Evolutionary conservation across 2,113 vertebrate genomes (phyloP).

Genomic region (Crotalus viridis): DNA sequence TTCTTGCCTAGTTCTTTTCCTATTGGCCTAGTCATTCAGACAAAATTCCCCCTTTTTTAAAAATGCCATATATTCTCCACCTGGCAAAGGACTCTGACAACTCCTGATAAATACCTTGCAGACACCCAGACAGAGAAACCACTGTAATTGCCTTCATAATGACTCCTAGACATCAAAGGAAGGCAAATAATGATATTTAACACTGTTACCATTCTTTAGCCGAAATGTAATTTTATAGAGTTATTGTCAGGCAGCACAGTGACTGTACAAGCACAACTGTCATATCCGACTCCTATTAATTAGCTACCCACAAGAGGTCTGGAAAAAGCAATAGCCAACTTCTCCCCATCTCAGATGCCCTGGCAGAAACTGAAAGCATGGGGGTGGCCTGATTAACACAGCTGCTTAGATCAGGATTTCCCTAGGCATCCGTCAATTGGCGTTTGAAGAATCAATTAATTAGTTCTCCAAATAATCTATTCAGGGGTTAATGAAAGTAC

Average conservation of each 20-base stretch:
- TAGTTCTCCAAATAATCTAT: conserved; percentile 82
- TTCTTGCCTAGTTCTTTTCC: conserved; percentile 65
- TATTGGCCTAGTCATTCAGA: conserved; percentile 71
- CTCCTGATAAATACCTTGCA: conserved; percentile 80
- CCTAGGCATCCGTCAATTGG: conserved; percentile 76
- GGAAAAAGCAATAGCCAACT: conserved; percentile 73
- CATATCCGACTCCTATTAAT: conserved; percentile 81
- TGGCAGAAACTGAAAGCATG: conserved; percentile 71
- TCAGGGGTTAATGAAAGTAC: conserved; percentile 79
- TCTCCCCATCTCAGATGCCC: conserved; percentile 78
- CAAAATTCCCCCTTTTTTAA: conserved; percentile 76
- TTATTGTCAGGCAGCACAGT: conserved; percentile 76
- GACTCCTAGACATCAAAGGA: conserved; percentile 82
- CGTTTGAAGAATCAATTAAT: conserved; percentile 85
- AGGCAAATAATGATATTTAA: conserved; percentile 87
- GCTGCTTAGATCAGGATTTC: conserved; percentile 80
- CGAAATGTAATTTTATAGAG: conserved; percentile 83
- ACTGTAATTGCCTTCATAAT: conserved; percentile 86
- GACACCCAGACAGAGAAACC: conserved; percentile 80
- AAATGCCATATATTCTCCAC: conserved; percentile 78
- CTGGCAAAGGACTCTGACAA: conserved; percentile 78
- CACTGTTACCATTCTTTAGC: conserved; percentile 83
- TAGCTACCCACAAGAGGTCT: conserved; percentile 80
- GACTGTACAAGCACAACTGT: conserved; percentile 77
- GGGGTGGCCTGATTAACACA: conserved; percentile 78